These are phyloP conservation scores for Microplitis manilae DNA, from an alignment of 2,888 invertebrate genomes.

Conservation along the genomic window DNA sequence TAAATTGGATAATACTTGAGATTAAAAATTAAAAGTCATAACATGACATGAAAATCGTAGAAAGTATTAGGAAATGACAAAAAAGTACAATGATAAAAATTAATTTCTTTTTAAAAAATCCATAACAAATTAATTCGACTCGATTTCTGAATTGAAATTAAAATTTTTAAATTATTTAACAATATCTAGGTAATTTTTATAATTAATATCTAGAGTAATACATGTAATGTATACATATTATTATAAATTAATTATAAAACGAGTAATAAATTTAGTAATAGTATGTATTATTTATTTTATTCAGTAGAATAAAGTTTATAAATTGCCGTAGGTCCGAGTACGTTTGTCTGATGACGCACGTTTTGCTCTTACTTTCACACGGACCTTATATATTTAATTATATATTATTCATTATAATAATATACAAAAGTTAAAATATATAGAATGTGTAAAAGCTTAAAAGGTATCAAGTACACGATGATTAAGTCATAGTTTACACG, in stretches of 20 bases:
- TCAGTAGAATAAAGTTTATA: slow-evolving; percentile 2
- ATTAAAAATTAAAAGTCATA: no score
- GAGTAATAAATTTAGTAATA: not conserved
- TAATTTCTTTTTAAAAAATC: not conserved
- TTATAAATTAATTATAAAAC: not conserved
- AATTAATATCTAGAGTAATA: no score
- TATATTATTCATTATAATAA: not conserved
- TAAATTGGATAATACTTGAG: no score
- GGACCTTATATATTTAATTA: slow-evolving; percentile 33
- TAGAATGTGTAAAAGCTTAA: not conserved
- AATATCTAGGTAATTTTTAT: no score
- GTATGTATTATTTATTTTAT: slow-evolving; percentile 19
- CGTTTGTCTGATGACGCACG: slow-evolving; percentile 6
- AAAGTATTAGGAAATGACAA: no score
- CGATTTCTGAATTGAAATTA: not conserved
- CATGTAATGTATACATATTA: not conserved
- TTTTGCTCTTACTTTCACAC: slow-evolving; percentile 41
- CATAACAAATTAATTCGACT: not conserved
- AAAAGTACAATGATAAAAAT: not conserved
- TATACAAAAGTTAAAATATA: not conserved
- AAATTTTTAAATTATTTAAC: no score
- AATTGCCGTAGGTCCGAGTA: not conserved
- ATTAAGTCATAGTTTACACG: not conserved
- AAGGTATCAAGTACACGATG: not conserved
- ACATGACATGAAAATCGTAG: no score